Evolutionary conservation across 2,113 vertebrate species (phyloP), one percentile per base, ranked within the genome.

Genomic region (Leptocoma aspasia): DNA sequence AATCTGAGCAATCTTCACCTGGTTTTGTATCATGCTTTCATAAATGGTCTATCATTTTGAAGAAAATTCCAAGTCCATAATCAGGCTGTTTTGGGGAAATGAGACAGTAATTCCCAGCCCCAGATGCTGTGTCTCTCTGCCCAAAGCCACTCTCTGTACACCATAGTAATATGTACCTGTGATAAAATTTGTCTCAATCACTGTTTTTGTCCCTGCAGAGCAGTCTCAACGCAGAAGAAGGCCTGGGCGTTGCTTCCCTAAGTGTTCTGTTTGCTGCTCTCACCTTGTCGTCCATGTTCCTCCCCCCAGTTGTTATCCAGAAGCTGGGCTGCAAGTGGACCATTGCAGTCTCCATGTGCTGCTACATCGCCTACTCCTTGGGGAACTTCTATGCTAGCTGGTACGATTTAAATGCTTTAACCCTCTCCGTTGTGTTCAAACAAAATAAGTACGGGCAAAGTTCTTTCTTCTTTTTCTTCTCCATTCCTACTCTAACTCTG

Each of bases 301-400:
- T 99, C 45, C 99, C 99, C 6, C 98, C 99, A 20, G 64, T 99
- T 81, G 96, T 99, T 97, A 99, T 99, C 94, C 97, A 98, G 93
- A 99, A 98, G 47, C 94, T 99, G 93, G 99, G 99, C 96, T 99
- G 99, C 97, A 99, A 99, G 96, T 99, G 99, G 99, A 99, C 99
- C 91, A 98, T 99, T 6, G 98, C 98, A 8, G 85, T 59, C 21
- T 98, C 98, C n/a, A 99, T 99, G 99, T 98, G 97, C 92, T 99
- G 99, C 94, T 99, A 99, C 11, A 96, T 99, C 2, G 45, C 98
- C 5, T 99, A 99, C 97, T 99, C 98, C 10, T 78, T 99, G 26
- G 99, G 99, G 66, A 99, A 99, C 97, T 98, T 99, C 97, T 97
- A 98, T 5, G 98, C 99, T 33, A 99, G 98, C 98, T 99, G 99